Percentiles rank a stretch among this genome's conserved stretches.
Conservation (phyloP, 2,113 vertebrate genomes). For the Etheostoma cragini region DNA sequence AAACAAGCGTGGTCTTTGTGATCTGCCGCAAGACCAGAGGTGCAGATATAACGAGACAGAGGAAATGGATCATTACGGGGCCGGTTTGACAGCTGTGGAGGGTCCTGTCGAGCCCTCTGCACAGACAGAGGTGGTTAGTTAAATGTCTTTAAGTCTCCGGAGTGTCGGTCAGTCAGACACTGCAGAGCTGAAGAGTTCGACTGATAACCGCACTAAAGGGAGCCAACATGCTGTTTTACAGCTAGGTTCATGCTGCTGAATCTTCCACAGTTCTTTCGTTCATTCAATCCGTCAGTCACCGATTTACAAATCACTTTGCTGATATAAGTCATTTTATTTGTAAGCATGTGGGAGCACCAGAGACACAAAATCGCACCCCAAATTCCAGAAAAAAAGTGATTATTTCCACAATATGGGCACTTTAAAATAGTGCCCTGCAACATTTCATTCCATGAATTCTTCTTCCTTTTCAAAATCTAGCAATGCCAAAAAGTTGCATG, state of each 20-base stretch:
- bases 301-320: background rate
- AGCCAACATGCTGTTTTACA: background rate
- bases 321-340: background rate
- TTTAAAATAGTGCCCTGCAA: no score
- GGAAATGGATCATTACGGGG: slow-evolving; percentile 20
- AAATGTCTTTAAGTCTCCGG: slow-evolving; percentile 4
- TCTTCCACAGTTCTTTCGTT: background rate
- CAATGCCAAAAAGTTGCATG: background rate
- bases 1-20: background rate
- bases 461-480: no score
- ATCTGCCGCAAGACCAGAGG: slow-evolving; percentile 15
- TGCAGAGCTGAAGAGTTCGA: background rate
- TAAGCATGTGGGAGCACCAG: no score
- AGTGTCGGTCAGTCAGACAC: background rate
- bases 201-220: background rate
- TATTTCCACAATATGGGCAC: no score
- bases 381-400: no score
- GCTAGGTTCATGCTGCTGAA: background rate
- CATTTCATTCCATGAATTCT: no score
- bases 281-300: no score
- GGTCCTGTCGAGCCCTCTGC: slow-evolving; percentile 1
- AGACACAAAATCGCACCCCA: no score
- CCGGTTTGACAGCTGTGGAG: slow-evolving; percentile 23
- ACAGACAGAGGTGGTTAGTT: slow-evolving; percentile 17
- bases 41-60: slow-evolving; percentile 13